phyloP scores from a whole-genome alignment of 1,140 invertebrate genomes.

The Potamilus streckersoni region DNA sequence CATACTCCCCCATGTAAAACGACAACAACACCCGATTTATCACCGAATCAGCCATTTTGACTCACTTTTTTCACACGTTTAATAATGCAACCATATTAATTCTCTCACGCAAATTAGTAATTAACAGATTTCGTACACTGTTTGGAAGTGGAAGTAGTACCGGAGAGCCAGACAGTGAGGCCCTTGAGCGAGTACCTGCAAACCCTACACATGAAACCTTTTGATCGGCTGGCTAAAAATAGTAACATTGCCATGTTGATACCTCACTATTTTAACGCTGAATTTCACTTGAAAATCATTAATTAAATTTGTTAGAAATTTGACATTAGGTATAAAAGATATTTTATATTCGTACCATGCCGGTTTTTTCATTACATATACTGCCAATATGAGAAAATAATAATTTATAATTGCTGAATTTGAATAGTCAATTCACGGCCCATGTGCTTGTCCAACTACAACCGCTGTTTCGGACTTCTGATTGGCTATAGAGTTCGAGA shows the following conservation, averaged over 20 bases:
- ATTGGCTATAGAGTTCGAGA: too few species aligned
- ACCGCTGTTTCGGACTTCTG: too few species aligned
- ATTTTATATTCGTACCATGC: slow-evolving; percentile 13
- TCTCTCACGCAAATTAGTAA: neutral
- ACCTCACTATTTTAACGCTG: slow-evolving; percentile 21
- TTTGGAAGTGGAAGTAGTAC: slow-evolving; percentile 28
- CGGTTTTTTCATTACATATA: neutral
- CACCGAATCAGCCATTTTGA: slow-evolving; percentile 25
- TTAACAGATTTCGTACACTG: neutral
- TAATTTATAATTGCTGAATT: too few species aligned
- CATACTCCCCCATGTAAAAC: slow-evolving; percentile 1
- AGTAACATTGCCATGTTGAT: slow-evolving; percentile 36
- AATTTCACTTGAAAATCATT: neutral
- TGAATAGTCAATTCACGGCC: too few species aligned
- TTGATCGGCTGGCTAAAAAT: slow-evolving; percentile 26
- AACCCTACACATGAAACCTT: slow-evolving; percentile 29
- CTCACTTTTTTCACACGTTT: slow-evolving; percentile 2
- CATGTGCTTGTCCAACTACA: too few species aligned
- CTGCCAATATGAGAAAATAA: neutral
- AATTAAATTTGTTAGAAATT: neutral
- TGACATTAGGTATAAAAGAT: slow-evolving; percentile 9
- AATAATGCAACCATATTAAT: neutral
- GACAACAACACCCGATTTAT: slow-evolving; percentile 11
- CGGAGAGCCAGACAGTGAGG: slow-evolving; percentile 11
- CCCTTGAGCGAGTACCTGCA: slow-evolving; percentile 41